Base-by-base conservation (phyloP, 2,888 invertebrate species). In the Lithophane leautieri region DNA sequence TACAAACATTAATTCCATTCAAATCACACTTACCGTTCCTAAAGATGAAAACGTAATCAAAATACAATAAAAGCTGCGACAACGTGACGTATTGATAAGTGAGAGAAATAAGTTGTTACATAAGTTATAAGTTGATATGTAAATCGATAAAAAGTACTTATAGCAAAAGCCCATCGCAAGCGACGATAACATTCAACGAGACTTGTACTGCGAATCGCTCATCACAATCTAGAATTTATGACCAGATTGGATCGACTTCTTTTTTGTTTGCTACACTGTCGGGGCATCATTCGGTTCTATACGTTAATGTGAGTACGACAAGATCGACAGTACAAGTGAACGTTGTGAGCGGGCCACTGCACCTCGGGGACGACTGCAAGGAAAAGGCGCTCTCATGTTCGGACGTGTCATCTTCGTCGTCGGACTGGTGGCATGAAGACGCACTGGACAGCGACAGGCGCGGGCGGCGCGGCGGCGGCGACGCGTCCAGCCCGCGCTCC, bases 401-500 rank as follows among this genome's bases (percentile, higher is more conserved):
- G 47, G 96, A 96, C 25, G 96, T 96, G 91, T 94, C 95, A 83
- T 94, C 93, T 73, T 92, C 93, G 72, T 92, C 92, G 72, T 44
- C 50, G 19, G 73, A 78, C 54, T 66, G 72, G 78, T 66, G 84
- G 66, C 25, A 86, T 75, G 72, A 86, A 83, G 78, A 83, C 73
- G 77, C 81, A 73, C 81, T 76, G 75, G 76, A 92, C 90, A 90
- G 88, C 90, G 95, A 90, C 90, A 97, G 72, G 19, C 93, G 79
- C 61, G 85, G 65, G 70, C 78, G 79, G 70, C 79, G 88, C 42
- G 88, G 87, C 47, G 89, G 88, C 44, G 89, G 91, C 61, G 91
- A 87, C 89, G 93, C 94, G 95, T 98, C 98, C 96, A 98, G 97
- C 90, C 98, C 98, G 91, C 98, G 97, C 97, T 98, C 98, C 97